Evolutionary conservation across 2,888 invertebrate genomes (phyloP), one percentile per base, ranked within the genome.

Genomic region (Nemotelus pantherinus): DNA sequence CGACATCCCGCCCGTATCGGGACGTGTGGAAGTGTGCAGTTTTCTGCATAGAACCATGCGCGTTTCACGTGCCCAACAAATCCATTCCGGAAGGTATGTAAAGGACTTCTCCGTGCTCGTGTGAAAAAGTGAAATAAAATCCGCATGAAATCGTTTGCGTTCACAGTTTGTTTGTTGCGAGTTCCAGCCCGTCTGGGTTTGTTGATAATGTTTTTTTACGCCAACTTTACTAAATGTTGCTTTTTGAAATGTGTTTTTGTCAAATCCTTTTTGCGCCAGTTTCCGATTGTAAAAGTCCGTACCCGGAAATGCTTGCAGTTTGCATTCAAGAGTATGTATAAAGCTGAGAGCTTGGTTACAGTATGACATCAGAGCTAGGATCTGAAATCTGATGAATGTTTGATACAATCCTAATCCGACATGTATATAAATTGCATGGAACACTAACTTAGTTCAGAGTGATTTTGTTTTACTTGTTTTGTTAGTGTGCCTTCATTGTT

Each of bases 61-160:
- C 55, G 39, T 39, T 55, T 5, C 50, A 70, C 53, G 50, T 55
- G 55, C 47, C 44, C 25, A 55, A 70, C 55, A 43, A 53, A 55
- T 50, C 47, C 43, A 39, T 43, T 47, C 10, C 57, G 63, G 5
- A 60, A 74, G 74, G 74, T 74, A 74, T 48, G 74, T 74, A 74
- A 74, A 74, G 74, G 74, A 74, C 25, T 74, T 50, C 47, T 41
- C n/a, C 45, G 47, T 25, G 6, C 10, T 45, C 9, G 47, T 43
- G 9, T 55, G 25, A 60, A 74, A 63, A 10, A 44, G 43, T 55
- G 39, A 55, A 53, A 53, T 70, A 39, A 55, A 53, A 70, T 70
- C 70, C 70, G 70, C 70, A 70, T 70, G 70, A 70, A 70, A 70
- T 53, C 47, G 70, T 70, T 70, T 41, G 70, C 53, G 43, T 25